Evolutionary conservation across 2,888 invertebrate genomes (phyloP), one percentile per base, ranked within the genome.

Genomic region (Agonopterix subpropinquella): DNA sequence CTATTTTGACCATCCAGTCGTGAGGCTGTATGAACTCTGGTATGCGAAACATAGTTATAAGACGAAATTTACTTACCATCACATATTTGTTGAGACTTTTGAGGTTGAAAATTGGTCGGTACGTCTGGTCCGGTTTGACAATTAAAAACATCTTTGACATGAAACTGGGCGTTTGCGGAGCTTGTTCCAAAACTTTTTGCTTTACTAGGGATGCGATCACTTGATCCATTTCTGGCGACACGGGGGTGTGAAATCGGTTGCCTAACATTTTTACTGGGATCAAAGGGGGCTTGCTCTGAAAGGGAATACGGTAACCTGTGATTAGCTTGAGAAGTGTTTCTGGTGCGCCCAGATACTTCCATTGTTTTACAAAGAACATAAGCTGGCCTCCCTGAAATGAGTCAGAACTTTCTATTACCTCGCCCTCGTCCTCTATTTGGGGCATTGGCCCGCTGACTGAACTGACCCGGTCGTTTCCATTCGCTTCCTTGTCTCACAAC

Each of bases 1-100:
- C 62, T 11, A 64, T 41, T 47, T 64, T 66, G 45, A 48, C 48
- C 41, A 65, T 37, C 56, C 58, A 63, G 41, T 65, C 64, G 8
- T 46, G 1, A 1, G 44, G 50, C 45, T 65, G 64, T 2, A 65
- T 46, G 18, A 65, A 66, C 8, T 62, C 52, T 11, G 61, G 59
- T 5, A 62, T 47, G 0, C 55, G 53, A 13, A 41, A 45, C 15
- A 58, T 47, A 10, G 62, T 62, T 51, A 65, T 55, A 1, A 67
- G 50, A 2, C 49, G 43, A 46, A 66, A 67, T 2, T 37, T 44
- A 11, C 52, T 47, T 11, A 52, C 48, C 1, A 47, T 10, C 1
- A 66, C 50, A 45, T 47, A 66, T 0, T 51, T 2, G 53, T 65
- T 67, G 8, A 62, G 48, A 1, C 48, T 44, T 50, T 53, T 58